These are phyloP conservation scores for Carettochelys insculpta DNA, from an alignment of 2,113 vertebrate genomes.

Conservation along the genomic window DNA sequence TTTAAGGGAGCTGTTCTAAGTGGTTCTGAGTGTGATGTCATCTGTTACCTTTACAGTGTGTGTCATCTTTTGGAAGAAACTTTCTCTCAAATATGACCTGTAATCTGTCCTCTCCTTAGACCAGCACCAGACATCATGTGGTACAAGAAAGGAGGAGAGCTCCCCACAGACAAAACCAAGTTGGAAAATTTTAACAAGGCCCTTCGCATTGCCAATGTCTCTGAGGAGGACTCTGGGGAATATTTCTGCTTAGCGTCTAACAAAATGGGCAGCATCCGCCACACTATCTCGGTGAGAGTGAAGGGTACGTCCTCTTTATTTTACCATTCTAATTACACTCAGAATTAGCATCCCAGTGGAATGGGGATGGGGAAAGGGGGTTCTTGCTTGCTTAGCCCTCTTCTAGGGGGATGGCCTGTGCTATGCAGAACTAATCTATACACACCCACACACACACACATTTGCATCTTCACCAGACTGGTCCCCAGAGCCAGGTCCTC, in stretches of 20 bases:
- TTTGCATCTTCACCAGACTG: fast-evolving
- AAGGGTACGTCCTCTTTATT: constrained; percentile 88
- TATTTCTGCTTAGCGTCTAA: constrained; percentile 96
- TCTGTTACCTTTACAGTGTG: fast-evolving
- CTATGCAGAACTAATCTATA: fast-evolving
- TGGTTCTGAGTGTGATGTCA: not conserved
- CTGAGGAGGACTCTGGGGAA: constrained; percentile 93
- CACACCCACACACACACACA: fast-evolving
- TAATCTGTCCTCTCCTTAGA: constrained; percentile 67
- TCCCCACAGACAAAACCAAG: constrained; percentile 86
- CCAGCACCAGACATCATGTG: constrained; percentile 92
- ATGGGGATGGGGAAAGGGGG: fast-evolving
- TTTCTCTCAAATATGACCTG: not conserved
- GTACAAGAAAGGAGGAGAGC: constrained; percentile 95
- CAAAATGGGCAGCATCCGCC: constrained; percentile 91
- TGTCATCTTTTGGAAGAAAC: not conserved
- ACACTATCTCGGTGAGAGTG: constrained; percentile 93
- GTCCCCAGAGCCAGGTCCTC: fast-evolving
- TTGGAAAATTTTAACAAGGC: constrained; percentile 93
- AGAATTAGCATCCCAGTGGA: not conserved
- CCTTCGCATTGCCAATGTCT: constrained; percentile 87
- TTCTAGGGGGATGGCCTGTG: not conserved
- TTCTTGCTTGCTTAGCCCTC: not conserved
- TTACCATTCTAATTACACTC: constrained; percentile 39
- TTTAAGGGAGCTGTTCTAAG: not conserved